phyloP scores from a whole-genome alignment of 2,797 vertebrate genomes.

The Dipus sagitta region DNA sequence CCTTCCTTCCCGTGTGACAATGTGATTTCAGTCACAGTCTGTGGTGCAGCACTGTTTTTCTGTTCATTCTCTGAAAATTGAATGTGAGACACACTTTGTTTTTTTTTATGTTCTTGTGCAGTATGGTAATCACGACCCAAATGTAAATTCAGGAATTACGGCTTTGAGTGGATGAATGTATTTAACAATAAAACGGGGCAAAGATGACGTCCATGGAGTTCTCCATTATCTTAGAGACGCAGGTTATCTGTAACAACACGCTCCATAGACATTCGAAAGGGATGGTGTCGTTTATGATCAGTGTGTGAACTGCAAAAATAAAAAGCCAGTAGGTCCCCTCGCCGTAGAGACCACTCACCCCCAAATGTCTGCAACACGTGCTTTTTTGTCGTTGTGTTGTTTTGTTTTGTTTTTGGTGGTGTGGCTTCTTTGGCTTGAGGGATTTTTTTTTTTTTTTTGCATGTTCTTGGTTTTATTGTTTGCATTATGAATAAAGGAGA shows the following conservation, averaged over 20 bases:
- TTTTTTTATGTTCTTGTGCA: conserved; percentile 46
- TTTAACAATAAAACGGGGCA: conserved; percentile 60
- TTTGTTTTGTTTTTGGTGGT: neutral
- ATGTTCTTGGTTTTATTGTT: neutral
- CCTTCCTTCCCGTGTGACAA: neutral
- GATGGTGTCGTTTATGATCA: neutral
- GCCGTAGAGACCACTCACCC: neutral
- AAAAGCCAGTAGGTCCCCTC: neutral
- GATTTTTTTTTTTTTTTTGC: neutral
- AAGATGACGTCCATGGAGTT: conserved; percentile 47
- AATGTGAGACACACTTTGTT: conserved; percentile 33
- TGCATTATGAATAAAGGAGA: conserved; percentile 38
- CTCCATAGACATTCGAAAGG: neutral
- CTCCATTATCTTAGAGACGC: conserved; percentile 38
- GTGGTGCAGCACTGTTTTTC: neutral
- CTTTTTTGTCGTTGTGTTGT: neutral
- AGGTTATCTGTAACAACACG: conserved; percentile 1
- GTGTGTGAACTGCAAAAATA: neutral
- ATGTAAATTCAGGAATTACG: conserved; percentile 70
- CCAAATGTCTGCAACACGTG: neutral
- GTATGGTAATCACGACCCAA: conserved; percentile 62
- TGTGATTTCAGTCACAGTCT: conserved; percentile 23
- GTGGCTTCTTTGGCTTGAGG: neutral
- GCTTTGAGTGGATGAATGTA: conserved; percentile 49
- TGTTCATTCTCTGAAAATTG: conserved; percentile 57